Evolutionary conservation across 2,113 vertebrate species (phyloP).

Genomic region (Alaudala cheleensis): DNA sequence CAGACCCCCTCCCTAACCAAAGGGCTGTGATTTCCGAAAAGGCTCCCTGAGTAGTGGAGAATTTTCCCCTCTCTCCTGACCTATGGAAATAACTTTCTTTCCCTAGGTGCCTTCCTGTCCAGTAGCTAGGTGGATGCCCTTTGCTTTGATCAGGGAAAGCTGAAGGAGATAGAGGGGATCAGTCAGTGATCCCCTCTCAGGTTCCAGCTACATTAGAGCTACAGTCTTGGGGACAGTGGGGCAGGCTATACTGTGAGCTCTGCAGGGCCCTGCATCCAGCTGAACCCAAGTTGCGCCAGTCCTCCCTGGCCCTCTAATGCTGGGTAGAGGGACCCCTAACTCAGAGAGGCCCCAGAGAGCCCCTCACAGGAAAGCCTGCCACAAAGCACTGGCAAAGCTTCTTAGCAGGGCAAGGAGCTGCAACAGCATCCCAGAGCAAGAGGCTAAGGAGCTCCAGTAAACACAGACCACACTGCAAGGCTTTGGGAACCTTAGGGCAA

Average conservation of each 20-base stretch:
- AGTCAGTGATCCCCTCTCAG: background rate
- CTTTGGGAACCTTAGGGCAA: background rate
- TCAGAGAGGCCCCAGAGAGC: background rate
- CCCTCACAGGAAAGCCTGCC: background rate
- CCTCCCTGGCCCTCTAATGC: background rate
- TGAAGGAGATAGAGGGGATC: background rate
- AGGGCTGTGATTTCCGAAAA: background rate
- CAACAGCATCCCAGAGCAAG: background rate
- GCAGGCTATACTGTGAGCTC: fast-evolving
- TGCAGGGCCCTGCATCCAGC: background rate
- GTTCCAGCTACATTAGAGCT: background rate
- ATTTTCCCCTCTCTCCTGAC: background rate
- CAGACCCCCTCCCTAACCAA: background rate
- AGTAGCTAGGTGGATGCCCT: background rate
- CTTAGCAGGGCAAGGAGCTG: background rate
- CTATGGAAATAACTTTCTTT: background rate
- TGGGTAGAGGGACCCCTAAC: background rate
- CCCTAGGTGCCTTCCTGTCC: background rate
- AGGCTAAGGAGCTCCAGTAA: background rate
- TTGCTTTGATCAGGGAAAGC: background rate
- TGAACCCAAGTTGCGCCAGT: background rate
- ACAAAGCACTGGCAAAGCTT: background rate
- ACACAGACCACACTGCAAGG: fast-evolving
- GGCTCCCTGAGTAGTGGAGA: fast-evolving
- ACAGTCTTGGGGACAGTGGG: background rate